Base-by-base conservation (phyloP, 1,140 invertebrate genomes). In the Drosophila miranda region DNA sequence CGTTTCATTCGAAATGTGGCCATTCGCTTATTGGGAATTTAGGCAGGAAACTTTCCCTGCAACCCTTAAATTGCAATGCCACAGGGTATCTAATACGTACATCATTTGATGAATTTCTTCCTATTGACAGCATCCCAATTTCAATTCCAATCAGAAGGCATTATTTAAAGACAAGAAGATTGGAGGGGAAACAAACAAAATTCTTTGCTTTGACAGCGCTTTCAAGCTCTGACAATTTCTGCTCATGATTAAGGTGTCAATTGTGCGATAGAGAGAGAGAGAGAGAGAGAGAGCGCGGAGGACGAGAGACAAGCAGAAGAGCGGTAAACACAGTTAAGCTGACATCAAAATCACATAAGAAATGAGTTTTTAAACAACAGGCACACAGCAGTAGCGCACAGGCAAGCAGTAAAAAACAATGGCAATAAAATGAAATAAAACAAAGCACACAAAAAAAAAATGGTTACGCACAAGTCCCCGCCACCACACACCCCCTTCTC, bases 171-270 rank as follows among this genome's bases (percentile, higher is more conserved):
- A n/a, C 21, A 30, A 23, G 6, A 50, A 42, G 34, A 64, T 34
- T 51, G 26, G 58, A n/a, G 42, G 8, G 16, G 30, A 64, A 63
- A 26, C 34, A 64, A 23, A 38, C 11, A 44, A 44, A 81, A 81
- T 72, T 69, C 48, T 70, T 57, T 63, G 68, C 62, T 74, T 78
- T 78, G 75, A 78, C 69, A 78, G 76, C 43, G 9, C 59, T 66
- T 64, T 64, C 19, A 64, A 34, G 42, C 56, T 14, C 34, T 4
- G 49, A 44, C 43, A 45, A 54, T 55, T 52, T 34, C 55, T 53
- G 76, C 51, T 64, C 63, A 56, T 81, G 78, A 82, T 81, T 82
- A 70, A 81, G 78, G 78, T 82, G 78, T 81, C 78, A 81, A 73
- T 72, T 56, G 61, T 45, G 54, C 49, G 53, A 19, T 41, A 54